Base-by-base conservation (phyloP, 2,113 vertebrate genomes). In the Myrmecophaga tridactyla region DNA sequence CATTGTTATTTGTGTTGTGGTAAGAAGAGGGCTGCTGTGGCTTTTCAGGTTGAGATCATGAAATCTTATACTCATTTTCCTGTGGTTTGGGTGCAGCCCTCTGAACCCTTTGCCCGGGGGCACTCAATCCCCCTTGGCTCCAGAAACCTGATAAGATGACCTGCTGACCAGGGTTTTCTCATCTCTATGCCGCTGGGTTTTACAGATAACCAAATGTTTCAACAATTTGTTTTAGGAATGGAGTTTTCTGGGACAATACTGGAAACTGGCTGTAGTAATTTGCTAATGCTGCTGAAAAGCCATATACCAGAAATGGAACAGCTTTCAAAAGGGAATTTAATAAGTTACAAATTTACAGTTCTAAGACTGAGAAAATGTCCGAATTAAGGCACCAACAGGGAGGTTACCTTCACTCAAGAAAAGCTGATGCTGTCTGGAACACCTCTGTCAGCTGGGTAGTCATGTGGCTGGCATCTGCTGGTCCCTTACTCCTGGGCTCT, bases 221-320 rank as follows among this genome's bases (percentile, higher is more conserved):
- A 94, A 92, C 51, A 17, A 46, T 83, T 60, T 80, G n/a, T 96
- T 95, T 70, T 76, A 98, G 98, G 97, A 86, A 73, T 98, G 89
- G 98, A 98, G 92, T 98, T 98, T 94, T 97, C 97, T 41, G 98
- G 98, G 53, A 94, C 25, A 20, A 97, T 98, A 10, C 23, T 97
- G 95, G 98, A 98, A 94, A 96, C 60, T 7, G n/a, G n/a, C n/a
- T n/a, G n/a, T n/a, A n/a, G n/a, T n/a, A n/a, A n/a, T n/a, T n/a
- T n/a, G n/a, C n/a, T n/a, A n/a, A n/a, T n/a, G n/a, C n/a, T n/a
- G n/a, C n/a, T n/a, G n/a, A n/a, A n/a, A n/a, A n/a, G n/a, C n/a
- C n/a, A n/a, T n/a, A n/a, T n/a, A n/a, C n/a, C n/a, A n/a, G n/a
- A n/a, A n/a, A n/a, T n/a, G n/a, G n/a, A n/a, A n/a, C n/a, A n/a